A percentile compares a stretch with the other conserved stretches of the same genome.
Conservation (phyloP, 2,888 invertebrate genomes). For the Perdita meconis region DNA sequence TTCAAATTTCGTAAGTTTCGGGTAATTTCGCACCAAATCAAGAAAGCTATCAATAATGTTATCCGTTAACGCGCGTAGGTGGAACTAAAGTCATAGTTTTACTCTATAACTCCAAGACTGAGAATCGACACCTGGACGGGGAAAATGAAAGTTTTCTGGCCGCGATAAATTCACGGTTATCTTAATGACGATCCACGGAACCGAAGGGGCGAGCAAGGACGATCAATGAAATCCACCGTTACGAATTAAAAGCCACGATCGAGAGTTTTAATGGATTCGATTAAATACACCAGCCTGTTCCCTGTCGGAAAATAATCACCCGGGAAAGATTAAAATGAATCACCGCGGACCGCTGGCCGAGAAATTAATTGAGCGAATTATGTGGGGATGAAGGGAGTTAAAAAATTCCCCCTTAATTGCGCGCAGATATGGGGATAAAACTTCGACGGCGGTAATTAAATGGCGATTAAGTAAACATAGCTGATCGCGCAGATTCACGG, state of each 20-base stretch:
- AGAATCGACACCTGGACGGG: neutral
- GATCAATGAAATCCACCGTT: slow-evolving; percentile 22
- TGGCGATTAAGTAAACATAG: slow-evolving; percentile 38
- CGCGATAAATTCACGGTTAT: slow-evolving; percentile 48
- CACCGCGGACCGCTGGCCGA: neutral
- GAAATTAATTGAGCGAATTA: slow-evolving; percentile 46
- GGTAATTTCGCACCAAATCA: neutral
- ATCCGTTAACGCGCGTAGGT: slow-evolving; percentile 1
- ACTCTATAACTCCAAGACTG: neutral
- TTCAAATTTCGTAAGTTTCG: neutral
- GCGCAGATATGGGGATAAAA: slow-evolving; percentile 31
- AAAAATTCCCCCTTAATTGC: slow-evolving; percentile 32
- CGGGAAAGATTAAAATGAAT: slow-evolving; percentile 22
- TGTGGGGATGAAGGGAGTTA: slow-evolving; percentile 1
- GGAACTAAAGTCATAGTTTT: neutral
- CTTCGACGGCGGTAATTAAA: slow-evolving; percentile 37
- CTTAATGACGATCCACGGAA: slow-evolving; percentile 46
- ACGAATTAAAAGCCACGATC: slow-evolving; percentile 34
- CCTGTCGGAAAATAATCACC: slow-evolving; percentile 40
- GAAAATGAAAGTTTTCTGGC: slow-evolving; percentile 43
- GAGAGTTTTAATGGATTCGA: slow-evolving; percentile 39
- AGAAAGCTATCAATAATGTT: slow-evolving; percentile 3
- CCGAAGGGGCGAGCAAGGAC: slow-evolving; percentile 4
- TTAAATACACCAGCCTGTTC: neutral
- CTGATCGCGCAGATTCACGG: neutral